Evolutionary conservation across 2,113 vertebrate genomes (phyloP), one percentile per base, ranked within the genome.

Genomic region (Eptesicus fuscus): DNA sequence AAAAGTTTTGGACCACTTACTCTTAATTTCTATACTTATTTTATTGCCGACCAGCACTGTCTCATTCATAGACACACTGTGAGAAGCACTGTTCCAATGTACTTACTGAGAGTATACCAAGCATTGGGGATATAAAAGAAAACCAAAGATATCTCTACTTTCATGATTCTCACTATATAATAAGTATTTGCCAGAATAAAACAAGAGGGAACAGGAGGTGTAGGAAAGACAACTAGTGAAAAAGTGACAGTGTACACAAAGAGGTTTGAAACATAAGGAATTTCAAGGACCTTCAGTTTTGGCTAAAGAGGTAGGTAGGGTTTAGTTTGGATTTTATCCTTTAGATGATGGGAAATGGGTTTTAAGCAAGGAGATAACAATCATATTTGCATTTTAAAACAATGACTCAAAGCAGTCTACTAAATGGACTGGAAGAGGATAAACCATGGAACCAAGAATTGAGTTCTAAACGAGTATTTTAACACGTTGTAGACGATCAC

Each of bases 321-420:
- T 71, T 65, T 16, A 82, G 35, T 67, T 67, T 83, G 69, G 69
- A 47, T 87, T 93, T 95, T 87, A 87, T 56, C 25, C 74, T 63
- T 77, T 32, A 78, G 44, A 40, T 94, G 44, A 87, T 8, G 17
- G 22, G 18, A 79, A 85, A 77, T 23, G 51, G 18, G 40, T 92
- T 83, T 85, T 69, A 86, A 77, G 11, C 40, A 85, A 73, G 73
- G 16, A 80, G 30, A 37, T 53, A 85, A 49, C 20, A 83, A 79
- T 67, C 37, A 51, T 56, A 73, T 85, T 78, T 93, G 11, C 9
- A 86, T 91, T 89, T 83, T 44, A 97, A 93, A 83, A 82, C 82
- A 93, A 44, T 35, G 30, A 92, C 78, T 88, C 22, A 14, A 94
- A 88, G 23, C 32, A 96, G 14, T 67, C 8, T 67, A 59, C 18